Evolutionary conservation across 2,888 invertebrate species (phyloP).

Genomic region (Mythimna loreyi): DNA sequence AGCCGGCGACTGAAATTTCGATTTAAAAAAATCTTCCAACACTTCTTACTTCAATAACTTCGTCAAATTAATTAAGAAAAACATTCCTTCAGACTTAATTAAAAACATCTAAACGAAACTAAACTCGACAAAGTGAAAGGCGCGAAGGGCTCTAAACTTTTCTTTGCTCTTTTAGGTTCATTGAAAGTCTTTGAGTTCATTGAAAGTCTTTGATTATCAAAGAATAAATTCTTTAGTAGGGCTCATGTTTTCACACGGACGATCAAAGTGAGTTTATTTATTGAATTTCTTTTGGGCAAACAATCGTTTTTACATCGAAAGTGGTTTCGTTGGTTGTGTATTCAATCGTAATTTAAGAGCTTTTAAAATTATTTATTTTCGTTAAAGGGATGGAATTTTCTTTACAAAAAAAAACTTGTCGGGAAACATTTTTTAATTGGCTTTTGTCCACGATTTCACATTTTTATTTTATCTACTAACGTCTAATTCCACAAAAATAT

Average conservation of each 20-base stretch:
- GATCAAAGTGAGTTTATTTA: constrained; percentile 54
- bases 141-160: constrained; percentile 40
- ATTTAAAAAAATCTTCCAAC: constrained; percentile 6
- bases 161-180: constrained; percentile 32
- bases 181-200: constrained; percentile 46
- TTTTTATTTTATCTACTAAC: background rate
- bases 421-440: background rate
- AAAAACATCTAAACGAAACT: constrained; percentile 45
- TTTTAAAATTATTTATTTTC: background rate
- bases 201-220: constrained; percentile 47
- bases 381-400: background rate
- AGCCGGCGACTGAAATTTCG: background rate
- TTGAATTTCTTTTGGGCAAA: constrained; percentile 25
- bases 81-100: constrained; percentile 35
- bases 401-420: background rate
- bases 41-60: constrained; percentile 1
- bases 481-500: background rate
- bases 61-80: constrained; percentile 42
- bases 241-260: constrained; percentile 23
- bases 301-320: constrained; percentile 43
- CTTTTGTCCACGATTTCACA: no score
- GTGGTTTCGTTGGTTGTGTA: constrained; percentile 19
- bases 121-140: constrained; percentile 24
- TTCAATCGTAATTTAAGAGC: background rate
- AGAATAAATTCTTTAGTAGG: constrained; percentile 37